Evolutionary conservation across 2,888 invertebrate species (phyloP).

Genomic region (Parasteatoda lunata): DNA sequence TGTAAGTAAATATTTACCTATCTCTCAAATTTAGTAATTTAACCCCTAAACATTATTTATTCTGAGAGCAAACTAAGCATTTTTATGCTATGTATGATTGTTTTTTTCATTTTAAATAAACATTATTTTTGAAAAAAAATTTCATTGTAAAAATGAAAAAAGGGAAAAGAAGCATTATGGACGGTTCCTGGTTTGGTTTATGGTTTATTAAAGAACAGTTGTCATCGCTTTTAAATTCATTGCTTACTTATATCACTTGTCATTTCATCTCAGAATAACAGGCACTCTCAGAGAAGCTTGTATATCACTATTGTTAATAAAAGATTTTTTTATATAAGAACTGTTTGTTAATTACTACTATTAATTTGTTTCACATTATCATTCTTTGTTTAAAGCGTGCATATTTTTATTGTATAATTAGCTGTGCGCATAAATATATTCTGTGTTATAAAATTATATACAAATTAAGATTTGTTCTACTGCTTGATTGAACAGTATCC

Average conservation of each 20-base stretch:
- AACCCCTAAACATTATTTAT: too few relatives aligned
- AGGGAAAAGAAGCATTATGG: constrained; percentile 21
- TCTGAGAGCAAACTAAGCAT: too few relatives aligned
- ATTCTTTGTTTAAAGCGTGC: too few relatives aligned
- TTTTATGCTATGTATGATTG: too few relatives aligned
- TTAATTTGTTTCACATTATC: too few relatives aligned
- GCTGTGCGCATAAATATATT: too few relatives aligned
- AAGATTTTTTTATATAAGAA: constrained; percentile 58
- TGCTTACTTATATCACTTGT: constrained; percentile 56
- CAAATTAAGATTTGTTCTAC: too few relatives aligned
- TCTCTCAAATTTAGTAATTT: neutral
- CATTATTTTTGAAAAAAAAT: too few relatives aligned
- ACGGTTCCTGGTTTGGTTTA: constrained; percentile 58
- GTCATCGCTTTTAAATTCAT: constrained; percentile 68
- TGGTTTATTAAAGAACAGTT: constrained; percentile 34
- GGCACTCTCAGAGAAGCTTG: constrained; percentile 52
- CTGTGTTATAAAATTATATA: too few relatives aligned
- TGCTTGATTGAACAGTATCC: too few relatives aligned
- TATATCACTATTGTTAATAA: constrained; percentile 69
- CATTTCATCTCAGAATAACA: constrained; percentile 55
- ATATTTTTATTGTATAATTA: too few relatives aligned
- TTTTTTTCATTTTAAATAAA: too few relatives aligned
- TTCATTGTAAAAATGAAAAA: neutral
- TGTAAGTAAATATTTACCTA: neutral
- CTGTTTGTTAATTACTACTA: neutral